Evolutionary conservation across 2,113 vertebrate species (phyloP), one percentile per base, ranked within the genome.

Genomic region (Phoenicopterus ruber): DNA sequence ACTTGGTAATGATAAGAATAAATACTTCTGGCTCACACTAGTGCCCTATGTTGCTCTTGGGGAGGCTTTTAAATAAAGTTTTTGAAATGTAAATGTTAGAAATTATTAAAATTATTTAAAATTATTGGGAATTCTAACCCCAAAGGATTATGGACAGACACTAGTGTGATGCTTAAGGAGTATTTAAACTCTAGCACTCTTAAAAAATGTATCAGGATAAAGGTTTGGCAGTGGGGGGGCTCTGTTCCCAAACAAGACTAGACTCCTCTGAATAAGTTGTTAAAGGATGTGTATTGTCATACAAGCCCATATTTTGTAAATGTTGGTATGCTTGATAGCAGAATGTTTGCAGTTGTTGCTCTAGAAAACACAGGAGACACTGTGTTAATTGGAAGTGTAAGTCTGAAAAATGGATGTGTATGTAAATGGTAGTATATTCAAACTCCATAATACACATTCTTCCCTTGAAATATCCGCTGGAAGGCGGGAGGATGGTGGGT

Each of bases 401-500:
- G 36, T 31, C 63, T 50, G 34, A n/a, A 36, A 36, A 47, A 6
- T 16, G 28, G 14, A 32, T 78, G 42, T n/a, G 0, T 6, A 0
- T 38, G 65, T 20, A 50, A 86, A 15, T 32, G 28, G 3, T 25
- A 13, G 25, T 70, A 15, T 32, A 8, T 40, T 80, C 86, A 17
- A 32, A 2, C 78, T n/a, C n/a, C 8, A 4, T 5, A 26, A 15
- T 46, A 9, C 7, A 3, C 11, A 1, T 24, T 76, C 32, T 32
- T 78, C 47, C 36, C 38, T 66, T 58, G 50, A 11, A 82, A 5
- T 58, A 16, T 4, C 74, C 85, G 40, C 71, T 71, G 87, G 72
- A 40, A 63, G 69, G 67, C 57, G 40, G 77, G 61, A 90, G 29
- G 66, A 2, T 1, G 2, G 10, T 44, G 71, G 36, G 46, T 62